These are phyloP conservation scores for Tamandua tetradactyla DNA, from an alignment of 2,797 vertebrate genomes.

Conservation along the genomic window DNA sequence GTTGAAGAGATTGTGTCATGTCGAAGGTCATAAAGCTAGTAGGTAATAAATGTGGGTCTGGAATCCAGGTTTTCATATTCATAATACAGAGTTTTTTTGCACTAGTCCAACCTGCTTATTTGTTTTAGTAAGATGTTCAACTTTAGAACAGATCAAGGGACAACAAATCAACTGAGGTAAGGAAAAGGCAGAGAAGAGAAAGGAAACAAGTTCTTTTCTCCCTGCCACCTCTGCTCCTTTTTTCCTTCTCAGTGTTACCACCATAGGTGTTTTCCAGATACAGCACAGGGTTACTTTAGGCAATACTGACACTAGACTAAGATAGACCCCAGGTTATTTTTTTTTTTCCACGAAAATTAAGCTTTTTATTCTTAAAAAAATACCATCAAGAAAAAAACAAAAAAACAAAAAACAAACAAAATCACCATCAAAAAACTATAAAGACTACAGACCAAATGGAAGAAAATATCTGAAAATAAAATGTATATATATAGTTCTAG, in stretches of 20 bases:
- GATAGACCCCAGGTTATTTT: not conserved
- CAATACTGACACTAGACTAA: not conserved
- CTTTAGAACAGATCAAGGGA: not conserved
- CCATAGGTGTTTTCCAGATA: not conserved
- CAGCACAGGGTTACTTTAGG: not conserved
- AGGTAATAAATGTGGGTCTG: not conserved
- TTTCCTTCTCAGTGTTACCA: not conserved
- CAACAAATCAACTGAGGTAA: not conserved
- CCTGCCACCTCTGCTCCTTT: not conserved
- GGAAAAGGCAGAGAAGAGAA: too few species aligned
- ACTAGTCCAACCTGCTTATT: not conserved
- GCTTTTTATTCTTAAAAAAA: too few species aligned
- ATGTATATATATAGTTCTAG: too few species aligned
- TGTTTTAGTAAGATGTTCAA: not conserved
- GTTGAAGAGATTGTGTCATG: not conserved
- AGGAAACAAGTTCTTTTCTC: not conserved
- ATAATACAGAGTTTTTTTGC: not conserved
- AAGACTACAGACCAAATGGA: too few species aligned
- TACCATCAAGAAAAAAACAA: too few species aligned
- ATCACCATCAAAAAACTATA: too few species aligned
- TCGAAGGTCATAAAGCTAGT: not conserved
- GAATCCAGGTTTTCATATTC: not conserved
- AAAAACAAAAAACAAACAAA: too few species aligned
- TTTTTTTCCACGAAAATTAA: too few species aligned
- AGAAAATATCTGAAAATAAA: too few species aligned